phyloP scores from a whole-genome alignment of 1,140 invertebrate species.

The Drosophila albomicans region DNA sequence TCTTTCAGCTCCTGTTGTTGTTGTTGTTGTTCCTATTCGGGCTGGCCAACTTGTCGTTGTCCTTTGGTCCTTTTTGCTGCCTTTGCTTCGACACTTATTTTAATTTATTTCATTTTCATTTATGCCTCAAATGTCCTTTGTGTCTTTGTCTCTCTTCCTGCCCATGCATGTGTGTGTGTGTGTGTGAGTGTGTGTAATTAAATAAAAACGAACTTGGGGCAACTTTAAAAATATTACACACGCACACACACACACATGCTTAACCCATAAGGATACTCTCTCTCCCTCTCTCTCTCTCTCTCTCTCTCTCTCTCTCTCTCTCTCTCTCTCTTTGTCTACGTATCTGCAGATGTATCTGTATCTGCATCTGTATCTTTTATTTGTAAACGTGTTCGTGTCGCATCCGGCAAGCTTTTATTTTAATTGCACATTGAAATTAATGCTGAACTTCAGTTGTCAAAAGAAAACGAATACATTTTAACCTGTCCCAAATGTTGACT shows the following conservation, averaged over 20 bases:
- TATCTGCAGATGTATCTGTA: background rate
- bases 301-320: background rate
- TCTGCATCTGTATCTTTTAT: background rate
- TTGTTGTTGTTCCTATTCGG: constrained; percentile 14
- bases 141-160: constrained; percentile 8
- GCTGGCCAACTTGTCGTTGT: constrained; percentile 23
- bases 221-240: constrained; percentile 40
- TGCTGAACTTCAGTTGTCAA: constrained; percentile 15
- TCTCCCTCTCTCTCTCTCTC: too few relatives aligned
- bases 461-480: background rate
- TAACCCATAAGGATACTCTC: background rate
- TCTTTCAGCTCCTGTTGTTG: background rate
- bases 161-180: background rate
- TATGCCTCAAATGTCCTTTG: constrained; percentile 72
- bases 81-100: constrained; percentile 80
- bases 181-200: constrained; percentile 64
- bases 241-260: background rate
- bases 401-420: constrained; percentile 58
- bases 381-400: background rate
- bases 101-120: constrained; percentile 83
- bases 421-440: constrained; percentile 62
- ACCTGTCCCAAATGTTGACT: background rate
- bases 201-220: constrained; percentile 67
- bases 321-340: background rate
- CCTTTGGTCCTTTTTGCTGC: constrained; percentile 70